These are phyloP conservation scores for Mormoops blainvillei DNA, from an alignment of 2,113 vertebrate genomes.

Conservation along the genomic window DNA sequence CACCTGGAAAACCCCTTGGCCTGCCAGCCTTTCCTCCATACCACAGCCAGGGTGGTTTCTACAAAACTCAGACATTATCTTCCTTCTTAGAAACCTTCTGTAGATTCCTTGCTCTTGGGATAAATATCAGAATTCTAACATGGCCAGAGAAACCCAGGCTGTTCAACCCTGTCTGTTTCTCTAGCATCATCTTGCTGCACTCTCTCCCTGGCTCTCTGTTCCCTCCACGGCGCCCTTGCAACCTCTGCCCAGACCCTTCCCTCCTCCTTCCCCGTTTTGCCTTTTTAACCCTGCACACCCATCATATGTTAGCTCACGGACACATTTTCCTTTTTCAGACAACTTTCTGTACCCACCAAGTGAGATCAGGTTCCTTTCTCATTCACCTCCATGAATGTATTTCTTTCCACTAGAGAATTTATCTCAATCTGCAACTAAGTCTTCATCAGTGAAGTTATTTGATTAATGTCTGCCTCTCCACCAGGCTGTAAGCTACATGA, in stretches of 20 bases:
- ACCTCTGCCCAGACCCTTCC: neutral
- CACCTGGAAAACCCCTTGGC: neutral
- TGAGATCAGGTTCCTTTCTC: neutral
- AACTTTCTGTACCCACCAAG: neutral
- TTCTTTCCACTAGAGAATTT: neutral
- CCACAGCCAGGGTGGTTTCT: neutral
- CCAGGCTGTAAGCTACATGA: neutral
- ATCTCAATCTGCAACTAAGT: neutral
- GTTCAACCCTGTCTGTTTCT: neutral
- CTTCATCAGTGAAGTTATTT: neutral
- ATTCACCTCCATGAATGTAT: neutral
- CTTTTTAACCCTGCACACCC: neutral
- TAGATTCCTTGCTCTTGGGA: neutral
- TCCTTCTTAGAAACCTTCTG: neutral
- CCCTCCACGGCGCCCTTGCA: fast-evolving
- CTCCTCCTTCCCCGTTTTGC: neutral
- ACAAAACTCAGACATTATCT: neutral
- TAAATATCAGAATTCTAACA: neutral
- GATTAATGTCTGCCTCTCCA: neutral
- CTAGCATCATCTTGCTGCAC: fast-evolving
- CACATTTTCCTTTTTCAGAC: neutral
- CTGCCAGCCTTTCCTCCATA: neutral
- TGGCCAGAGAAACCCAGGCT: neutral
- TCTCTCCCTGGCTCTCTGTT: neutral
- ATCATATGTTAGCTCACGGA: neutral